phyloP scores from a whole-genome alignment of 2,113 vertebrate species.

The Prolemur simus region DNA sequence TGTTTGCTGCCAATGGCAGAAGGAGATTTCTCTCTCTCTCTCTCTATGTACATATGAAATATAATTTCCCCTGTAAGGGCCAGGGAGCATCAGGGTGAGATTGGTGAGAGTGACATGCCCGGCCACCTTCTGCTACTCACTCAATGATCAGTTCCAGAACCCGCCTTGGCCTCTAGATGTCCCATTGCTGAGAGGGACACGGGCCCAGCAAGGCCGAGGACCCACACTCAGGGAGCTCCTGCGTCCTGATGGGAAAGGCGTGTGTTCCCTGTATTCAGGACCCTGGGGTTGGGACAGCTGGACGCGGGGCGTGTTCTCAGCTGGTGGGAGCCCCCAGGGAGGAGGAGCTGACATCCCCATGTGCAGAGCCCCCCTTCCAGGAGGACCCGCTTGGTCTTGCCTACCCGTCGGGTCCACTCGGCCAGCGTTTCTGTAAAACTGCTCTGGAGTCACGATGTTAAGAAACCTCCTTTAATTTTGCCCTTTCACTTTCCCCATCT shows the following conservation, averaged over 20 bases:
- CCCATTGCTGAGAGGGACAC: rapidly evolving
- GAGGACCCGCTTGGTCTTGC: not conserved
- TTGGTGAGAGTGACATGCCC: rapidly evolving
- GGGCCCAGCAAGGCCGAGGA: rapidly evolving
- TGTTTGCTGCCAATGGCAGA: not conserved
- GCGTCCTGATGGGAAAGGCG: not conserved
- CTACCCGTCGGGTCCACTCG: not conserved
- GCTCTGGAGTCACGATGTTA: not conserved
- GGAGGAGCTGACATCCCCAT: not conserved
- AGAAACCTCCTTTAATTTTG: not conserved
- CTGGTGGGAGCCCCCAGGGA: not conserved
- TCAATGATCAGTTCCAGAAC: not conserved
- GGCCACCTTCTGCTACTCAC: not conserved
- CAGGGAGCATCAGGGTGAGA: not conserved
- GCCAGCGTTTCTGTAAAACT: not conserved
- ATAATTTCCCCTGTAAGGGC: not conserved
- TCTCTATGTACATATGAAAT: not conserved
- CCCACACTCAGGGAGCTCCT: too few relatives aligned
- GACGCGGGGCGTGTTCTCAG: not conserved
- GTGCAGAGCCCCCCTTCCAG: not conserved
- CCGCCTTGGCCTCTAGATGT: not conserved
- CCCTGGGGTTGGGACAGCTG: not conserved
- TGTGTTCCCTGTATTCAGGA: not conserved
- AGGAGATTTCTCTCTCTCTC: not conserved
- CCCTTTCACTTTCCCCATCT: not conserved